Evolutionary conservation across 2,113 vertebrate genomes (phyloP).

Genomic region (Peromyscus maniculatus): DNA sequence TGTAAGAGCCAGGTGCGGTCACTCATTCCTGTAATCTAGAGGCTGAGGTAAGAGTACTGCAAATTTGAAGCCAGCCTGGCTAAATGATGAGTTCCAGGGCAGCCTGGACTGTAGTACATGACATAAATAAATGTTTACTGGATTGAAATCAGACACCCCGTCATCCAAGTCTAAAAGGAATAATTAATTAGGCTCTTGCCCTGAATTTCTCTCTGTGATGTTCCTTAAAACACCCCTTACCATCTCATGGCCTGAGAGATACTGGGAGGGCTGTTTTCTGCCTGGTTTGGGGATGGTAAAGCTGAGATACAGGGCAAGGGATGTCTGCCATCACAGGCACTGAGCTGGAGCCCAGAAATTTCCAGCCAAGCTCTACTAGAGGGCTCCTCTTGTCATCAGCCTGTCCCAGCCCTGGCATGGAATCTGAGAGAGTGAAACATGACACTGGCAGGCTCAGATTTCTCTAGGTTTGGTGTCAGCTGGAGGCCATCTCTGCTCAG

Average conservation of each 20-base stretch:
- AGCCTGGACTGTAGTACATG: not conserved
- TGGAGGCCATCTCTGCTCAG: constrained; percentile 30
- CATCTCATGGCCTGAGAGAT: not conserved
- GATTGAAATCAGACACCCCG: not conserved
- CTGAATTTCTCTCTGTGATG: not conserved
- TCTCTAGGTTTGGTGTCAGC: constrained; percentile 25
- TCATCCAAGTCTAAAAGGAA: not conserved
- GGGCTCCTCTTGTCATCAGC: constrained; percentile 6
- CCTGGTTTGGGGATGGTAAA: not conserved
- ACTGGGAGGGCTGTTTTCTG: not conserved
- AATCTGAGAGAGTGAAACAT: constrained; percentile 50
- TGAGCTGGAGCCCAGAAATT: not conserved
- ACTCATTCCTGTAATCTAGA: not conserved
- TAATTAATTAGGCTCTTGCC: not conserved
- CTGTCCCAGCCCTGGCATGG: constrained; percentile 29
- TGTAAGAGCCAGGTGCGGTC: not conserved
- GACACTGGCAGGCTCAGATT: constrained; percentile 51
- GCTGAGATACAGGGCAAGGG: not conserved
- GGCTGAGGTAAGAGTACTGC: not conserved
- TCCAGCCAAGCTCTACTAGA: not conserved
- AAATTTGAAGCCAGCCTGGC: not conserved
- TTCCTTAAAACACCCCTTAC: not conserved
- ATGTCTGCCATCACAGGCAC: not conserved
- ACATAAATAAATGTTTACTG: not conserved
- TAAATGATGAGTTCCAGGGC: not conserved